Conservation (phyloP, 2,797 vertebrate genomes). For the Malacoraja senta region DNA sequence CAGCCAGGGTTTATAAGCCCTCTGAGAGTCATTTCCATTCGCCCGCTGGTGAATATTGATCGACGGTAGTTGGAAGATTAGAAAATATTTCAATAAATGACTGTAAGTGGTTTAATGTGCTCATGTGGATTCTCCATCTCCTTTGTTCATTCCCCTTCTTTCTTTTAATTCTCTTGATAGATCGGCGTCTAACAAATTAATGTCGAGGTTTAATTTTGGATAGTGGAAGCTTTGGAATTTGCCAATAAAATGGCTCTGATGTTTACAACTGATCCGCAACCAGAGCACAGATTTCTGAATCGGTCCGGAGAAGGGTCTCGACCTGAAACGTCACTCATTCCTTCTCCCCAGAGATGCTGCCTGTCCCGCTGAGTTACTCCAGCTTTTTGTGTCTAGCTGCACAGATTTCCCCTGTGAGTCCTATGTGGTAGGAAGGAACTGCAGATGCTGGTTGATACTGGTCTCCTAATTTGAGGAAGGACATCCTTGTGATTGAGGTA, state of each 20-base stretch:
- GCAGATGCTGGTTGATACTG: no score
- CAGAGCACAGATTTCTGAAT: not conserved
- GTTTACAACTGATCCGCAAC: not conserved
- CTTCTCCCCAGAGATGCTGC: no score
- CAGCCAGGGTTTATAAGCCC: not conserved
- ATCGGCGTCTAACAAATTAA: not conserved
- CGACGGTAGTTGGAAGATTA: not conserved
- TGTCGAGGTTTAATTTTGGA: not conserved
- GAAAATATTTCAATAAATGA: constrained; percentile 20
- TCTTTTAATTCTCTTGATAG: not conserved
- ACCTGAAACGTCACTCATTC: no score
- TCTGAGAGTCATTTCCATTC: not conserved
- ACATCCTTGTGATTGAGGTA: no score
- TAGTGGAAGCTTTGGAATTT: not conserved
- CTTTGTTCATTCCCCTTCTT: not conserved
- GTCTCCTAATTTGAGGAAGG: no score
- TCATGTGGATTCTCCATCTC: not conserved
- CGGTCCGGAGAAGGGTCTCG: no score
- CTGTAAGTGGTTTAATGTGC: constrained; percentile 21
- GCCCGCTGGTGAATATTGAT: not conserved
- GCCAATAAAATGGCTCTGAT: not conserved
- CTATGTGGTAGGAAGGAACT: no score
- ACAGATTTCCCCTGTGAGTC: no score
- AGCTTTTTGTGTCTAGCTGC: no score
- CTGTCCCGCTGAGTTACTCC: no score